Conservation (phyloP, 2,797 vertebrate genomes). For the Cuculus canorus region DNA sequence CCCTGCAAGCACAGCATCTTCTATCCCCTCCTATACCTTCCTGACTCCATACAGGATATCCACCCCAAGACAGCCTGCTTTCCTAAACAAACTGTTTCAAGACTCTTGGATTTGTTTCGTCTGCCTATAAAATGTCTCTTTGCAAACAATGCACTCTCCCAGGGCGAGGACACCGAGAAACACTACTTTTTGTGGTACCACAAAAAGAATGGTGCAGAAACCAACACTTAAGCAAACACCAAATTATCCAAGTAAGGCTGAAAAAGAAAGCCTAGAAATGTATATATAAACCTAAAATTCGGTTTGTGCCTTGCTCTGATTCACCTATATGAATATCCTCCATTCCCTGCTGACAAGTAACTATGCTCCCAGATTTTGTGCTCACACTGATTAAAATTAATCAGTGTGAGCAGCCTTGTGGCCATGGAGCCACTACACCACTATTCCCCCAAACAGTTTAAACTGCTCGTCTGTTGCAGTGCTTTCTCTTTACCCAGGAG, state of each 20-base stretch:
- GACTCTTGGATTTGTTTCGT: slow-evolving; percentile 29
- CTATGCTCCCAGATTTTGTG: neutral
- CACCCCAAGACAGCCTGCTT: slow-evolving; percentile 42
- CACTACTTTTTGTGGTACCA: neutral
- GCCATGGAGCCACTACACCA: neutral
- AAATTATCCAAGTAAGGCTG: neutral
- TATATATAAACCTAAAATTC: neutral
- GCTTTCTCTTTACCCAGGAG: neutral
- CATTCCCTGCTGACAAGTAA: neutral
- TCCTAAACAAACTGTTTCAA: slow-evolving; percentile 39
- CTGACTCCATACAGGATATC: slow-evolving; percentile 63
- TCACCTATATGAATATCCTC: neutral
- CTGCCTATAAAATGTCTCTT: slow-evolving; percentile 13
- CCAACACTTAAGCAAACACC: neutral
- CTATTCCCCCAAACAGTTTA: neutral
- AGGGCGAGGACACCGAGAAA: neutral
- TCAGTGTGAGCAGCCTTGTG: neutral
- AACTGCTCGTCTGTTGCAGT: neutral
- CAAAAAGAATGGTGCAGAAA: neutral
- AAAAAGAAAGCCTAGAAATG: neutral
- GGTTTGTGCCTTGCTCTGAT: neutral
- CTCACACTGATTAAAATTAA: neutral
- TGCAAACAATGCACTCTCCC: neutral
- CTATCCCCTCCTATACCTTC: slow-evolving; percentile 55
- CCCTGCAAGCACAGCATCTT: slow-evolving; percentile 32